Conservation (phyloP, 2,113 vertebrate species). For the human (Homo sapiens) region GRCh38 chr1:116502001-116502500, state of each 20-base stretch:
- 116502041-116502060: not conserved
- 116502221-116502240: not conserved
- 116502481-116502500: not conserved
- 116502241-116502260: not conserved
- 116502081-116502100: not conserved
- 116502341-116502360: rapidly evolving
- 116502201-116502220: not conserved
- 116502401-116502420: not conserved
- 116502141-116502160: not conserved
- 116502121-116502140: not conserved
- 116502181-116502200: not conserved
- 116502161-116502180: not conserved
- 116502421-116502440: rapidly evolving
- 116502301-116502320: not conserved
- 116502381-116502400: rapidly evolving
- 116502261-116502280: not conserved
- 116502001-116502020: not conserved
- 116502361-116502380: no score
- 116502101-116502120: not conserved
- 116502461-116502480: no score
- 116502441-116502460: not conserved
- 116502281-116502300: not conserved
- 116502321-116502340: not conserved
- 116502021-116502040: not conserved
- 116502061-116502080: not conserved